Conservation (phyloP, 2,113 vertebrate species). For the Nerophis ophidion region DNA sequence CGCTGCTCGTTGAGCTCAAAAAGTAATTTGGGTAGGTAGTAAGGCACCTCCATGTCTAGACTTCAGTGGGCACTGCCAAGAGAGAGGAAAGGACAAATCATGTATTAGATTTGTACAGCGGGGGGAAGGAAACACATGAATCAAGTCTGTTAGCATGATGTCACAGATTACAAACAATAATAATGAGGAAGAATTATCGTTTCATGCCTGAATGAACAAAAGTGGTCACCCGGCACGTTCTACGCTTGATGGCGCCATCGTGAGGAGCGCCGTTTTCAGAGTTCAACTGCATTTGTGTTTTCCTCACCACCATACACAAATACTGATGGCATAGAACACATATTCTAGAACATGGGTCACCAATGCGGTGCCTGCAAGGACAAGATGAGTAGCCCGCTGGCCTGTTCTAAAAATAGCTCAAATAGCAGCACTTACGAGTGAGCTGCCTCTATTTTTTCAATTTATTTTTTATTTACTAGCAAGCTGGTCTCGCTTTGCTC, state of each 20-base stretch:
- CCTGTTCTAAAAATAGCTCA: too few relatives aligned
- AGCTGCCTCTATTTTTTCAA: too few relatives aligned
- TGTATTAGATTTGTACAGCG: neutral
- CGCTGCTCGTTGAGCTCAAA: conserved; percentile 93
- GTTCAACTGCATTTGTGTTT: neutral
- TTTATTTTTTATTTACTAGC: too few relatives aligned
- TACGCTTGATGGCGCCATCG: too few relatives aligned
- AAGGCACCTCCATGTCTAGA: conserved; percentile 84
- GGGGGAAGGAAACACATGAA: neutral
- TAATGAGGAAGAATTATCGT: neutral
- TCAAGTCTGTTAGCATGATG: neutral
- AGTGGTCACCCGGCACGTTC: too few relatives aligned
- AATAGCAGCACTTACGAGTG: too few relatives aligned
- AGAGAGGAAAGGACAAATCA: neutral
- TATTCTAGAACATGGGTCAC: too few relatives aligned
- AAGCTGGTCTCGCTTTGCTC: too few relatives aligned
- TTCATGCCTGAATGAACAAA: neutral
- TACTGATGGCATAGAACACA: too few relatives aligned
- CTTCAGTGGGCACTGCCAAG: conserved; percentile 2
- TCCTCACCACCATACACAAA: too few relatives aligned
- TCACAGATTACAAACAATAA: neutral
- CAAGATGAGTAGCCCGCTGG: too few relatives aligned
- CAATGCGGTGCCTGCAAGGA: too few relatives aligned
- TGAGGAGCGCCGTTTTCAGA: neutral
- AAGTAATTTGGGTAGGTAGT: conserved; percentile 84